These are phyloP conservation scores for Troilus luridus DNA, from an alignment of 2,888 invertebrate genomes.

Conservation along the genomic window DNA sequence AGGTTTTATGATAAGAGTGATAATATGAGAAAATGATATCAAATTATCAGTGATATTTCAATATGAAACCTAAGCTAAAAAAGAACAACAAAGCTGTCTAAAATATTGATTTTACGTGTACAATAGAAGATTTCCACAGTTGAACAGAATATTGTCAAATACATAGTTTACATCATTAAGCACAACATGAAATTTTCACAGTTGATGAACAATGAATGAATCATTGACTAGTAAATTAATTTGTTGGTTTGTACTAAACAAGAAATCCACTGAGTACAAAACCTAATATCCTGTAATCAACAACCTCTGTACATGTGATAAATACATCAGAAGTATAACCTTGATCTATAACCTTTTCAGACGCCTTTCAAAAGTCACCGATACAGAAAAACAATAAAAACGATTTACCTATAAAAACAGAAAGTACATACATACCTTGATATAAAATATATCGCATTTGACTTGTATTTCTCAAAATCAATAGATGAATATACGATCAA, in stretches of 20 bases:
- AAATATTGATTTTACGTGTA: too few species aligned
- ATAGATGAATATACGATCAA: neutral
- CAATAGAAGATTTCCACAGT: too few species aligned
- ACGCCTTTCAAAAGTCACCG: conserved; percentile 38
- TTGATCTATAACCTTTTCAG: conserved; percentile 49
- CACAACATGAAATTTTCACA: neutral
- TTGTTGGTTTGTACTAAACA: neutral
- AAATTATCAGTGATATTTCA: neutral
- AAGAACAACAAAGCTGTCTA: too few species aligned
- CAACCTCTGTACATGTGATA: conserved; percentile 29
- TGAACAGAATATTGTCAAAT: neutral
- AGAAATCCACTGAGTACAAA: neutral
- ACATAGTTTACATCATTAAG: neutral
- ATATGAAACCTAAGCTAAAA: neutral
- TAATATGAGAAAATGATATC: neutral
- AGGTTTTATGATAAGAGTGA: too few species aligned
- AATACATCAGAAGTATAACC: conserved; percentile 30
- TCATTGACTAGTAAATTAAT: neutral
- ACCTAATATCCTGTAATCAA: neutral
- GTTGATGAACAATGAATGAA: neutral
- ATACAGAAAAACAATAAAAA: conserved; percentile 1
- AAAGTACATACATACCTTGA: neutral
- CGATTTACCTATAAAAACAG: neutral
- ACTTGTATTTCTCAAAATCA: neutral
- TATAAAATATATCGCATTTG: neutral